Conservation (phyloP, 1,140 invertebrate genomes). For the Daktulosphaira vitifoliae region DNA sequence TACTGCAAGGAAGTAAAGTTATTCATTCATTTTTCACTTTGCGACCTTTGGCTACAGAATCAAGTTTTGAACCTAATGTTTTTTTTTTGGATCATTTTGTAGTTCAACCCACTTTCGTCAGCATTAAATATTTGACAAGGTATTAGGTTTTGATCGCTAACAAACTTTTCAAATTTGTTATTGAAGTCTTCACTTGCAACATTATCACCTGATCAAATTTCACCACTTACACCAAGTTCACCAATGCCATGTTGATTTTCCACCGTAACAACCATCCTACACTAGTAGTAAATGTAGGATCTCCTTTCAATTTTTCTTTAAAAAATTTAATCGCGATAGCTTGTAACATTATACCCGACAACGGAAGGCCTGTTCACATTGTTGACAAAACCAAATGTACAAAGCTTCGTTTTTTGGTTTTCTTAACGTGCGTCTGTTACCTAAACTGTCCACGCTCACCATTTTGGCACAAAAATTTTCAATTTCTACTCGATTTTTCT, state of each 20-base stretch:
- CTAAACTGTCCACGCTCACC: no score
- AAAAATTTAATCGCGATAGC: no score
- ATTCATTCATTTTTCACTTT: constrained; percentile 34
- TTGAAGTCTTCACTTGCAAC: constrained; percentile 28
- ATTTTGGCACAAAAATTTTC: constrained; percentile 11
- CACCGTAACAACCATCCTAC: no score
- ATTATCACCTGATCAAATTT: constrained; percentile 36
- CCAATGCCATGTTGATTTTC: constrained; percentile 36
- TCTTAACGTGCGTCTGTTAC: no score
- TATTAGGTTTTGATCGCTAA: constrained; percentile 26
- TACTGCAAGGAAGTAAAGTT: constrained; percentile 42
- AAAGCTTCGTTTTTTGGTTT: no score
- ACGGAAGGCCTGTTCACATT: no score
- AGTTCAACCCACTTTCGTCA: constrained; percentile 41
- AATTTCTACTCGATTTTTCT: neutral
- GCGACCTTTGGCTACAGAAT: constrained; percentile 15
- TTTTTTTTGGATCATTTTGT: constrained; percentile 38
- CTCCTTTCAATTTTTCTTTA: no score
- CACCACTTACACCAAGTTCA: constrained; percentile 31
- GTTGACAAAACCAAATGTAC: no score
- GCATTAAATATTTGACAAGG: constrained; percentile 40
- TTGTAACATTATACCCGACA: no score
- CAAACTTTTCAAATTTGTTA: constrained; percentile 19
- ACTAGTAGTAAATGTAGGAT: no score
- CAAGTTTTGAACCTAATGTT: constrained; percentile 37